Conservation (phyloP, 2,888 invertebrate genomes). For the Nymphalis c-album region DNA sequence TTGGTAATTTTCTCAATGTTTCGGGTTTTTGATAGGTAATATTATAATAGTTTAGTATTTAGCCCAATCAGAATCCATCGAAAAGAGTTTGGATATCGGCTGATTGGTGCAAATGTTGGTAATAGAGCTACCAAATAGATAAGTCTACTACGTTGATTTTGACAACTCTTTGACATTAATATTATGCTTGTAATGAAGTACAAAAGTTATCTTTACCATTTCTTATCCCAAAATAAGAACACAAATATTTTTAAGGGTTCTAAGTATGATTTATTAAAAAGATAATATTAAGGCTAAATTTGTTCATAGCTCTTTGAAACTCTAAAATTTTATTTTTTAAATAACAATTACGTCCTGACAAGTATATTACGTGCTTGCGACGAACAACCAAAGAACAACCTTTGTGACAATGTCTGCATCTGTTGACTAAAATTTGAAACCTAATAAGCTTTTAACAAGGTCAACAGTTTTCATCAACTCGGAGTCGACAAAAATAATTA, state of each 20-base stretch:
- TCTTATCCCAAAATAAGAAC: background rate
- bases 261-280: background rate
- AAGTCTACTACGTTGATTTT: slow-evolving; percentile 29
- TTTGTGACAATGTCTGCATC: slow-evolving; percentile 81
- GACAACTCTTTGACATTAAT: slow-evolving; percentile 48
- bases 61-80: slow-evolving; percentile 28
- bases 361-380: slow-evolving; percentile 57
- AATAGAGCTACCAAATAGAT: slow-evolving; percentile 34
- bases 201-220: slow-evolving; percentile 24
- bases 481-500: slow-evolving; percentile 75
- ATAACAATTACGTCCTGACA: slow-evolving; percentile 40
- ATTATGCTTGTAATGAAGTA: slow-evolving; percentile 49
- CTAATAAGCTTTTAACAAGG: slow-evolving; percentile 82
- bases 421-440: slow-evolving; percentile 82
- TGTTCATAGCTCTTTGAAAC: background rate
- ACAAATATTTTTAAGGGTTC: background rate
- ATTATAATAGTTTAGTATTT: slow-evolving; percentile 6
- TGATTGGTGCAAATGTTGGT: slow-evolving; percentile 38
- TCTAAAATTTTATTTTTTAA: background rate
- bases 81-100: slow-evolving; percentile 1
- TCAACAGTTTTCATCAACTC: slow-evolving; percentile 81
- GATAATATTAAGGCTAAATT: background rate
- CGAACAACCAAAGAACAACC: slow-evolving; percentile 61
- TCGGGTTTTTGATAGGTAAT: slow-evolving; percentile 36
- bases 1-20: slow-evolving; percentile 23